Evolutionary conservation across 2,113 vertebrate species (phyloP).

Genomic region (Talpa occidentalis): DNA sequence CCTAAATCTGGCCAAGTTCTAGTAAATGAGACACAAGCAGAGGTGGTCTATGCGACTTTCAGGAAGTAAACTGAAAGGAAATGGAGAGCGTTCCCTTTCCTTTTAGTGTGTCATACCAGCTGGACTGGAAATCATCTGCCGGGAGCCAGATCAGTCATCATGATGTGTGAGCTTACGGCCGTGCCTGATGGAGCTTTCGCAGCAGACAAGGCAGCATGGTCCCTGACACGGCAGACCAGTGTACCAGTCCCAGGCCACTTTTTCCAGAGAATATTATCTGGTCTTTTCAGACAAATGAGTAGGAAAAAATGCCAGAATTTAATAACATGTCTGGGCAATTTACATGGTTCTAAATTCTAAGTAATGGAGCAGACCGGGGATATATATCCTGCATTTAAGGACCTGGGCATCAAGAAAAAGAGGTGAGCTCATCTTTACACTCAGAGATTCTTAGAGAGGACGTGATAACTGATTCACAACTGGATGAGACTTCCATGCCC

Average conservation of each 20-base stretch:
- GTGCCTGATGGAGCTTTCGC: not conserved
- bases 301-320: no score
- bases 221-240: not conserved
- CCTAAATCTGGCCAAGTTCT: not conserved
- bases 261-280: slow-evolving; percentile 7
- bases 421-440: no score
- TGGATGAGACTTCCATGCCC: no score
- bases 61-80: not conserved
- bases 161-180: not conserved
- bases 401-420: no score
- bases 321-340: no score
- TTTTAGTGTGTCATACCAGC: not conserved
- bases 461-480: no score
- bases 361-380: no score
- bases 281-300: not conserved
- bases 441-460: no score
- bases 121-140: not conserved
- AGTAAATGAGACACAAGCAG: not conserved
- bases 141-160: no score
- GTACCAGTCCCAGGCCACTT: not conserved
- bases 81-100: not conserved
- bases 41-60: not conserved
- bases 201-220: not conserved
- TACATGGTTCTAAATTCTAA: no score
- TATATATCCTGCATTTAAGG: no score